Base-by-base conservation (phyloP, 2,797 vertebrate species). In the Diceros bicornis region DNA sequence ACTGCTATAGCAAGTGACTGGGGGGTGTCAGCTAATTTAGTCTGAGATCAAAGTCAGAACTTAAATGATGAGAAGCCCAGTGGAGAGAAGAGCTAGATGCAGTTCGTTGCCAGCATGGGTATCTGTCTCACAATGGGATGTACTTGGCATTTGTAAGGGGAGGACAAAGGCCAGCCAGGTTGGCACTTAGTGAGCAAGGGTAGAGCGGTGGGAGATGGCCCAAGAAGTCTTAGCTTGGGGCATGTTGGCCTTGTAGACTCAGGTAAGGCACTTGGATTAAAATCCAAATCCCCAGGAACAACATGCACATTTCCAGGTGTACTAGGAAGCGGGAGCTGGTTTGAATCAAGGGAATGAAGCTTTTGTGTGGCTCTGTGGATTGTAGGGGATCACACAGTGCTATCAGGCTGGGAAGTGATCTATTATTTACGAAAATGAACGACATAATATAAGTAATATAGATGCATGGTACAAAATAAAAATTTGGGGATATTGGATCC, bases 51-150 rank as follows among this genome's bases (percentile, higher is more conserved):
- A 6, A 32, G 66, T 29, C 17, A 27, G n/a, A 66, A 8, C 0
- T 14, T 16, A 1, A 55, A 52, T 14, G 41, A 17, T 17, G 27
- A 52, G 66, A 23, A 17, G 13, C 6, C 21, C 0, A 7, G 4
- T 1, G 75, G 52, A 55, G 50, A 3, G 50, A 12, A 55, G 0
- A 25, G 0, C 50, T 25, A 14, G 21, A 20, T 78, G n/a, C 1
- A 1, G 75, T 57, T 25, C 16, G n/a, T 12, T 34, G 52, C n/a
- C 25, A 11, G 34, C 16, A 2, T 0, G 4, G 4, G 44, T 13
- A 10, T 44, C 84, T 2, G 0, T 2, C n/a, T 57, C 50, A 20
- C 20, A 29, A 4, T 41, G 50, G 50, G 17, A 57, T 7, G 84
- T 10, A 27, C 34, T 34, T 32, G 66, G 50, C 0, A 0, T 7